Conservation (phyloP, 2,888 invertebrate species). For the Axea sp. region DNA sequence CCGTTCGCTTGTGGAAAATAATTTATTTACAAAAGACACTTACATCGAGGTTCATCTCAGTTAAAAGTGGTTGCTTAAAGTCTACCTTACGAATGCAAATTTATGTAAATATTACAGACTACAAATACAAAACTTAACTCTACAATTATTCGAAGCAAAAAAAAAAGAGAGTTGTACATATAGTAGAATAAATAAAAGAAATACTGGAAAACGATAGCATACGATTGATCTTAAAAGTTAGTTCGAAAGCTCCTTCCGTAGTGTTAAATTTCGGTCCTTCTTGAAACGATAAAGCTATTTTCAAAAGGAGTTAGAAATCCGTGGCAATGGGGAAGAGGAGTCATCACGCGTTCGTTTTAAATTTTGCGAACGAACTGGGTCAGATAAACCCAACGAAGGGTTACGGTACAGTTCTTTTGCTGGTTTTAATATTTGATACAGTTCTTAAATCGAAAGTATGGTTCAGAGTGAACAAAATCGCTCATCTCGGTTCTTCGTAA, state of each 20-base stretch:
- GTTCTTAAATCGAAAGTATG: background rate
- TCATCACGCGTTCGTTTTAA: conserved; percentile 32
- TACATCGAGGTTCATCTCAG: conserved; percentile 13
- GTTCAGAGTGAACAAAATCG: too few species aligned
- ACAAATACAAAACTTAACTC: background rate
- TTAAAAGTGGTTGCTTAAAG: background rate
- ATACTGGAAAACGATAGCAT: conserved; percentile 4
- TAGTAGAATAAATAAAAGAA: conserved; percentile 15
- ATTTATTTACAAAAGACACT: conserved; percentile 44
- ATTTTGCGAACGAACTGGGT: conserved; percentile 49
- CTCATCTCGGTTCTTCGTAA: too few species aligned
- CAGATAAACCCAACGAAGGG: conserved; percentile 40
- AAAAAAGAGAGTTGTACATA: conserved; percentile 3
- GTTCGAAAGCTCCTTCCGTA: conserved; percentile 3
- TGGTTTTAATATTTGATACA: background rate
- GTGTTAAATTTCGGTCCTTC: too few species aligned
- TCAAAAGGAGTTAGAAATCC: background rate
- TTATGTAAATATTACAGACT: background rate
- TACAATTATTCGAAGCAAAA: background rate
- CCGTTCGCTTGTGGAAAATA: too few species aligned
- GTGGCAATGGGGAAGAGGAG: conserved; percentile 24
- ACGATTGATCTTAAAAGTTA: background rate
- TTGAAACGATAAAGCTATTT: too few species aligned
- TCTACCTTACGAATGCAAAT: conserved; percentile 4
- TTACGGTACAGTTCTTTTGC: conserved; percentile 17